A percentile compares a stretch with the other conserved stretches of the same genome.
Evolutionary conservation across 2,113 vertebrate species (phyloP).

Genomic region (Macrotis lagotis): DNA sequence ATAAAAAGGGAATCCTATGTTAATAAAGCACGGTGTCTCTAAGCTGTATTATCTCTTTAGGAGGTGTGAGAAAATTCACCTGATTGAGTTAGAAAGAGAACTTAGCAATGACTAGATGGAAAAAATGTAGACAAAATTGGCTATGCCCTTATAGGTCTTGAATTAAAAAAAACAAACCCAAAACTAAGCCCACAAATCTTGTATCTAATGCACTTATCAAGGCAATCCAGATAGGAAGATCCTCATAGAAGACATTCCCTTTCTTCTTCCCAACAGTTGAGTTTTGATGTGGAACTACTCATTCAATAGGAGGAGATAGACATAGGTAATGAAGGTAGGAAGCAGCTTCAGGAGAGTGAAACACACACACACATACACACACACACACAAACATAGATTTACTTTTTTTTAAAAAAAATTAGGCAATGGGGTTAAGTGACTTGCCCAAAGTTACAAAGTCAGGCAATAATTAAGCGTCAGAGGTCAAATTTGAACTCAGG

Average conservation of each 20-base stretch:
- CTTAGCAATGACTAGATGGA: background rate
- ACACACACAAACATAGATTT: no score
- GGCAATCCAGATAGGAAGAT: background rate
- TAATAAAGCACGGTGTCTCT: background rate
- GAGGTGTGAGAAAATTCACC: background rate
- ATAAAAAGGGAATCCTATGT: background rate
- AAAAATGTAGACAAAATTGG: background rate
- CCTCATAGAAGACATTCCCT: background rate
- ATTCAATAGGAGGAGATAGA: background rate
- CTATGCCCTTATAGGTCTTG: background rate
- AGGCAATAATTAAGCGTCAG: no score
- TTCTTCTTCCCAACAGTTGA: background rate
- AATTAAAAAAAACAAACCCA: no score
- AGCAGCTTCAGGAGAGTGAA: background rate
- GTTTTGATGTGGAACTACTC: background rate
- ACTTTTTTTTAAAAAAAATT: no score
- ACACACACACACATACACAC: no score
- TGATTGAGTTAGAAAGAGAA: background rate
- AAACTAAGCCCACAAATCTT: no score
- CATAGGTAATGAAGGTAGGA: background rate
- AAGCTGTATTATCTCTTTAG: background rate
- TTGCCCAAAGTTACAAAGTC: no score
- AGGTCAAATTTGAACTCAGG: no score
- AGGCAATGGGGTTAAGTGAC: no score
- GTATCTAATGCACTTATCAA: no score